Evolutionary conservation across 2,888 invertebrate species (phyloP).

Genomic region (Polyploca ridens): DNA sequence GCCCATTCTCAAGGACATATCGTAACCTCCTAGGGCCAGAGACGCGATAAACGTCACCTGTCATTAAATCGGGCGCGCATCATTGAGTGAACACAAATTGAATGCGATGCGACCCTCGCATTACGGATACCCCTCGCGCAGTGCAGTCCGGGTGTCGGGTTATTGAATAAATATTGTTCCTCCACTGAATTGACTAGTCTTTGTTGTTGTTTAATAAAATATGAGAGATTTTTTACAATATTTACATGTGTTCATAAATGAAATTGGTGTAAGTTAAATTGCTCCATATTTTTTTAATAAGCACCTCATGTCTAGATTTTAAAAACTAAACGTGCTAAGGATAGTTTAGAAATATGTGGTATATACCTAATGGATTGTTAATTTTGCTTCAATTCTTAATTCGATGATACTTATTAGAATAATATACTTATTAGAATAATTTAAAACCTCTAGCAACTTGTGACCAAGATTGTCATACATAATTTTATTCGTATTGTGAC

Average conservation of each 20-base stretch:
- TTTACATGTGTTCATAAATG: background rate
- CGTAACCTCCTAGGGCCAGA: conserved; percentile 14
- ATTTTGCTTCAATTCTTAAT: too few relatives aligned
- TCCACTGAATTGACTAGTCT: conserved; percentile 23
- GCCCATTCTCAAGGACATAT: too few relatives aligned
- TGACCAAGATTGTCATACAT: too few relatives aligned
- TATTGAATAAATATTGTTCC: conserved; percentile 59
- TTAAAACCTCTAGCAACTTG: too few relatives aligned
- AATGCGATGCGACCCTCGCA: conserved; percentile 52
- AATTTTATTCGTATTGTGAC: too few relatives aligned
- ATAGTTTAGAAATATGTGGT: too few relatives aligned
- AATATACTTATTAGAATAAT: too few relatives aligned
- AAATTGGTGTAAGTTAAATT: background rate
- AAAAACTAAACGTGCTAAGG: too few relatives aligned
- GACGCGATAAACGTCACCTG: conserved; percentile 68
- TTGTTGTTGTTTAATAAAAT: conserved; percentile 4
- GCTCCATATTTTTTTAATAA: too few relatives aligned
- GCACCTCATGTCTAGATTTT: too few relatives aligned
- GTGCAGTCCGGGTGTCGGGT: conserved; percentile 14
- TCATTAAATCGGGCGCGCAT: conserved; percentile 76
- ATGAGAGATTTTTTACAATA: background rate
- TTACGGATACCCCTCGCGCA: background rate
- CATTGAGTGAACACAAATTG: conserved; percentile 75
- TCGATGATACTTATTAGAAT: too few relatives aligned
- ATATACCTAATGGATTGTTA: too few relatives aligned